Evolutionary conservation across 2,797 vertebrate species (phyloP).

Genomic region (Peromyscus attwateri): DNA sequence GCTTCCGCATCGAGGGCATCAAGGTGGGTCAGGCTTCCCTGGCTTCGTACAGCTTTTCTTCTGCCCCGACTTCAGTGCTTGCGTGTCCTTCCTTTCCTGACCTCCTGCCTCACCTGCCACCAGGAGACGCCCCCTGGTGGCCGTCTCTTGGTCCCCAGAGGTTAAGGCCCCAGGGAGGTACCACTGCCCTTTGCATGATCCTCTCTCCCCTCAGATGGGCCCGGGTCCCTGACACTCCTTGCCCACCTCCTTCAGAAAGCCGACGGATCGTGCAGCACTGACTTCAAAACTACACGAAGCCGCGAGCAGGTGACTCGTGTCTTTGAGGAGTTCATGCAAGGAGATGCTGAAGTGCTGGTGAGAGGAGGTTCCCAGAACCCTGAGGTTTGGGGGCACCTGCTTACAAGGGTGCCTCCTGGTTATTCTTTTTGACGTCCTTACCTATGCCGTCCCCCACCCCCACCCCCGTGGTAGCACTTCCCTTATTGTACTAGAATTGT

Average conservation of each 20-base stretch:
- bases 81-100: background rate
- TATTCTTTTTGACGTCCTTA: background rate
- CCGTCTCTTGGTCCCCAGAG: background rate
- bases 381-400: background rate
- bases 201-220: background rate
- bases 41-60: background rate
- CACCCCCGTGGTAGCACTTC: background rate
- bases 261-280: conserved; percentile 96
- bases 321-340: conserved; percentile 95
- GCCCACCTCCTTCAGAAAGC: conserved; percentile 90
- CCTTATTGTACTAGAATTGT: background rate
- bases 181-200: background rate
- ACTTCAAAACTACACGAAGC: conserved; percentile 97
- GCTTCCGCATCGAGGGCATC: conserved; percentile 98
- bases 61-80: background rate
- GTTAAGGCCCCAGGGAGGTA: background rate
- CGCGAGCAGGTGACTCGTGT: conserved; percentile 94
- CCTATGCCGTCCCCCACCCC: background rate
- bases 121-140: background rate
- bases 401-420: background rate
- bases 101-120: background rate
- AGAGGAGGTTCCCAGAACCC: conserved; percentile 74
- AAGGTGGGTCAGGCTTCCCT: conserved; percentile 91
- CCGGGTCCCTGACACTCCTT: conserved; percentile 49
- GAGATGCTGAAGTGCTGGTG: conserved; percentile 93